A percentile compares a stretch with the other conserved stretches of the same genome.
Evolutionary conservation across 2,797 vertebrate species (phyloP).

Genomic region (Premnoplex brunnescens): DNA sequence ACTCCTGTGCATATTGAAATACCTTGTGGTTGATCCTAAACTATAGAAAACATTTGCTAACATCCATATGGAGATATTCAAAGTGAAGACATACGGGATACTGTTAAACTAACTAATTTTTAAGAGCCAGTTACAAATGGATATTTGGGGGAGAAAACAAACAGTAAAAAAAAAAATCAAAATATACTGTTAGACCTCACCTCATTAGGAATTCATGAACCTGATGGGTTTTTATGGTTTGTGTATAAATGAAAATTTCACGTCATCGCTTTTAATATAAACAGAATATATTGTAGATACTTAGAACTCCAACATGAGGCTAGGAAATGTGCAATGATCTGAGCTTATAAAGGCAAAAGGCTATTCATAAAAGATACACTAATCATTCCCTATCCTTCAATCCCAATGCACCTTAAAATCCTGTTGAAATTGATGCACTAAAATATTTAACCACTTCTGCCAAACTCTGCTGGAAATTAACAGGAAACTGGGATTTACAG

Average conservation of each 20-base stretch:
- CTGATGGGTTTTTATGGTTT: conserved; percentile 73
- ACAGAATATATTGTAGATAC: conserved; percentile 52
- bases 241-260: conserved; percentile 78
- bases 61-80: background rate
- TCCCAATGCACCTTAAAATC: conserved; percentile 33
- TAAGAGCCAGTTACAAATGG: conserved; percentile 34
- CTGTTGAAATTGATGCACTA: conserved; percentile 30
- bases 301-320: background rate
- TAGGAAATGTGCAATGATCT: background rate
- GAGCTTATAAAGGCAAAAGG: conserved; percentile 29
- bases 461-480: conserved; percentile 34
- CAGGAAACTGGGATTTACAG: conserved; percentile 31
- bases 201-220: conserved; percentile 76
- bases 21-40: conserved; percentile 39
- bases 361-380: conserved; percentile 7
- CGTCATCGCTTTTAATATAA: conserved; percentile 72
- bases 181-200: conserved; percentile 56
- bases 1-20: background rate
- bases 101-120: conserved; percentile 33
- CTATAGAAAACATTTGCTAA: conserved; percentile 15
- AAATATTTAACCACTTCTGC: conserved; percentile 49
- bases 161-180: conserved; percentile 62
- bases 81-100: background rate
- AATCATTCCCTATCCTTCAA: background rate
- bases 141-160: conserved; percentile 61